Base-by-base conservation (phyloP, 1,140 invertebrate species). In the Drosophila nigrodunni region DNA sequence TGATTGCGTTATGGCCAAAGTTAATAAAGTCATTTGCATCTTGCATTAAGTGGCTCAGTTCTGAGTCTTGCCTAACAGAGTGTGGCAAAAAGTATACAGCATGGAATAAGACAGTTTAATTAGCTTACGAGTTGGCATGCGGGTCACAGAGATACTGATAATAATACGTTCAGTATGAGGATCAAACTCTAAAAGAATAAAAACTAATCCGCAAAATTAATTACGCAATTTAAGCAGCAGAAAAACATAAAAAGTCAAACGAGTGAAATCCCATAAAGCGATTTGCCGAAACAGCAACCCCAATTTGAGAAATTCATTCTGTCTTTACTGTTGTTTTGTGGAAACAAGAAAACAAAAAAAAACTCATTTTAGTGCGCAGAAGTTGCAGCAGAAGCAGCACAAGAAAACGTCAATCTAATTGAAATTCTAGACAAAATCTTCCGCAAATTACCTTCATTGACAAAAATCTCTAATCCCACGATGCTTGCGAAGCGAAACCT, bases 381-480 rank as follows among this genome's bases (percentile, higher is more conserved):
- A 55, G 52, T 55, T 55, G 52, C 52, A 39, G 34, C 46, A 52
- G 15, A 35, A 50, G 52, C 62, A 21, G 44, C 55, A 61, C 30
- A 57, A 64, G 67, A 78, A 78, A 85, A 77, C 71, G 82, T 87
- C 82, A 90, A 91, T 87, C 88, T 90, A 91, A 91, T 91, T 91
- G 88, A 91, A 91, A 91, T 91, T 91, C 86, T 91, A 90, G 88
- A 91, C 88, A 85, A 90, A 91, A 91, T 91, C 88, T 90, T 87
- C 86, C 74, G 86, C 82, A 90, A 91, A 91, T 91, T 91, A 91
- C 86, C 86, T 81, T 80, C 86, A 91, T 90, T 91, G 88, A 90
- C 88, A 91, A 91, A 91, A 91, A 87, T 90, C 86, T 82, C 86
- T 87, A 91, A 91, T 90, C 80, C 88, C 86, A 62, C 58, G 57